Base-by-base conservation (phyloP, 1,140 invertebrate species). In the Drosophila nigromelanica region DNA sequence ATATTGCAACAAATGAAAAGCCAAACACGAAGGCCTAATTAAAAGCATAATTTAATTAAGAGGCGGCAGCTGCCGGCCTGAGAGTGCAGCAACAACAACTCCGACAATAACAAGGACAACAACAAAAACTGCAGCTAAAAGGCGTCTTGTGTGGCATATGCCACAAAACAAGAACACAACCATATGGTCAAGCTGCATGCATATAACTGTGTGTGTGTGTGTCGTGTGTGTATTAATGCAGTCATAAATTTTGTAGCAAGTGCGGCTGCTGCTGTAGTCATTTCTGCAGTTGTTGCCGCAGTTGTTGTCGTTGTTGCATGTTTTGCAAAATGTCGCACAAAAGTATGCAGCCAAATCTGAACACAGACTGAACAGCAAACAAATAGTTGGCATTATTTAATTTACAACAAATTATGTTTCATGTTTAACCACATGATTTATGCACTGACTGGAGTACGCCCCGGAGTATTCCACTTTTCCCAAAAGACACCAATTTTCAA, bases 21-120 rank as follows among this genome's bases (percentile, higher is more conserved):
- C 27, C 48, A 35, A 60, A 55, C 48, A 69, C 69, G 64, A 80
- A 78, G 78, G 67, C 78, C 78, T 87, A 86, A 86, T 86, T 86
- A 86, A 86, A 81, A 86, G 70, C 78, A 81, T 86, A 86, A 86
- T 86, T 86, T 80, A 85, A 85, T 85, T 85, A 85, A 85, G 73
- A 76, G 80, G 63, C 73, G 55, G 66, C 80, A 78, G 80, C 80
- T 72, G 79, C 15, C 24, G 60, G 52, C 55, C 64, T 78, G 47
- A 52, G 60, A 52, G 54, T 68, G 63, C 60, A 43, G 15, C 27
- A 21, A 47, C 50, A 62, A 12, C 52, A 61, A 40, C 37, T 2
- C 11, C 11, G 45, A 12, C 37, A 52, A 45, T 67, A 64, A 73
- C 37, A 11, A 24, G n/a, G 8, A n/a, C 11, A 51, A 18, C 37